Percentiles rank a stretch among this genome's conserved stretches.
Conservation (phyloP, 2,888 invertebrate species). For the Opisthograptis luteolata region DNA sequence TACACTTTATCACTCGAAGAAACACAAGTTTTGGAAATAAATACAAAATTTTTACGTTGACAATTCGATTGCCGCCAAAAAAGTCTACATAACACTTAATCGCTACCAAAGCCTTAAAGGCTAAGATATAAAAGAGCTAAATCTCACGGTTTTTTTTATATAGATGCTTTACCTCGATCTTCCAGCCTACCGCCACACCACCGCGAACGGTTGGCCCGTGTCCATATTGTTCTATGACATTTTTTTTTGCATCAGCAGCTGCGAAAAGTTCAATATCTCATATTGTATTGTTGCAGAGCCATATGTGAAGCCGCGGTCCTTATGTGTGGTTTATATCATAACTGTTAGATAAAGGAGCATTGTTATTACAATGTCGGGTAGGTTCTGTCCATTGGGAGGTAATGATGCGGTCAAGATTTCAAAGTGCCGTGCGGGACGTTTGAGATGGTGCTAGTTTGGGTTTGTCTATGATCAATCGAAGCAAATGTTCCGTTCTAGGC, state of each 20-base stretch:
- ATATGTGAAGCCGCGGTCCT: conserved; percentile 47
- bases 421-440: not conserved
- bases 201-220: conserved; percentile 58
- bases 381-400: conserved; percentile 7
- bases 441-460: not conserved
- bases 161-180: no score
- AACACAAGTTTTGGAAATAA: no score
- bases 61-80: no score
- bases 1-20: no score
- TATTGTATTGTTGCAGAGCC: conserved; percentile 51
- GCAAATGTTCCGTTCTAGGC: no score
- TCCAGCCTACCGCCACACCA: not conserved
- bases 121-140: no score
- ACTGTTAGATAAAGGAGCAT: no score
- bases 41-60: no score
- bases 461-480: not conserved
- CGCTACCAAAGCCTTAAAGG: no score
- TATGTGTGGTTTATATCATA: conserved; percentile 31
- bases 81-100: no score
- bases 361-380: no score
- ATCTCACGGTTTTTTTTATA: no score
- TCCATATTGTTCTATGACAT: conserved; percentile 43
- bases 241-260: conserved; percentile 60
- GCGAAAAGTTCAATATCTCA: conserved; percentile 57
- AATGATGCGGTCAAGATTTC: conserved; percentile 5